These are phyloP conservation scores for Mycogona germanica DNA, from an alignment of 2,888 invertebrate species.

Conservation along the genomic window DNA sequence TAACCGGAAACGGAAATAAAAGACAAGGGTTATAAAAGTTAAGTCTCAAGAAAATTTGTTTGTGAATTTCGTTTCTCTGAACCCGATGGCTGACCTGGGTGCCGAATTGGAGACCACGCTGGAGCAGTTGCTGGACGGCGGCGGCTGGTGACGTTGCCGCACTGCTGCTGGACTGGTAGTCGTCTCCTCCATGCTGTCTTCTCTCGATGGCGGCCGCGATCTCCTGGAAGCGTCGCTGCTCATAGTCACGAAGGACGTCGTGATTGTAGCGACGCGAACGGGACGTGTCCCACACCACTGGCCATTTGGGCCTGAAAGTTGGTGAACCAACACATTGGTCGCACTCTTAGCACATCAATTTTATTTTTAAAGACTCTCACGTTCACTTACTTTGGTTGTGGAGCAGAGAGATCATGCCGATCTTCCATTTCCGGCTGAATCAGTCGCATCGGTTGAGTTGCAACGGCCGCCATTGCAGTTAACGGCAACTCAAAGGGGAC, in stretches of 20 bases:
- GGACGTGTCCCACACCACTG: slow-evolving; percentile 10
- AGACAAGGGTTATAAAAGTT: neutral
- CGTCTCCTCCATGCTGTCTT: no score
- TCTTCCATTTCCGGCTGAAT: no score
- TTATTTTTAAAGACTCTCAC: no score
- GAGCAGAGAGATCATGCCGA: no score
- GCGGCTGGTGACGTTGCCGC: neutral
- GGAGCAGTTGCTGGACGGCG: neutral
- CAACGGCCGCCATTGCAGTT: neutral
- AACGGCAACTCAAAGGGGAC: neutral
- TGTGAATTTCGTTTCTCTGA: neutral
- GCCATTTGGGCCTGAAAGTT: no score
- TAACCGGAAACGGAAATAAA: no score
- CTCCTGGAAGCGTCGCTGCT: slow-evolving; percentile 11
- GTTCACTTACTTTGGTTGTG: no score
- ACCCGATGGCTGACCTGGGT: neutral
- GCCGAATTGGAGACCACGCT: no score
- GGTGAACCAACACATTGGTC: no score
- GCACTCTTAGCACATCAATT: no score
- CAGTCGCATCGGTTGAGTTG: no score
- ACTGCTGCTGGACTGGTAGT: no score
- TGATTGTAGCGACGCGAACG: slow-evolving; percentile 12
- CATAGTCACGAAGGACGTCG: slow-evolving; percentile 10
- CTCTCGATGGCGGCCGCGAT: neutral
- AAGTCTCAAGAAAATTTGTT: neutral